phyloP scores from a whole-genome alignment of 1,140 invertebrate genomes.

The Oscheius sp. region DNA sequence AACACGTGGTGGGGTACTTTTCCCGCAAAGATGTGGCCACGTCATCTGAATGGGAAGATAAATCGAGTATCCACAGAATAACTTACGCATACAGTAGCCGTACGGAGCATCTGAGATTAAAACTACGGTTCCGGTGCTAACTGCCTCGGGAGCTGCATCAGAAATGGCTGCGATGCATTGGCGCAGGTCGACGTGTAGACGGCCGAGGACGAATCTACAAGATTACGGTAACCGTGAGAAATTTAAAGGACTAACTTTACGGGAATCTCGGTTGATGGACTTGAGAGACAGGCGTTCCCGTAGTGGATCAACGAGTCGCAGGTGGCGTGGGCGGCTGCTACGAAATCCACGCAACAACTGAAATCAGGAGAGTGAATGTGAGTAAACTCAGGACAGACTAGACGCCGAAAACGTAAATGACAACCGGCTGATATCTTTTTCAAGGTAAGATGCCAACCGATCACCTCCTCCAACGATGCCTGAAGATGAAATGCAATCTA shows the following conservation, averaged over 20 bases:
- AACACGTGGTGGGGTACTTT: no score
- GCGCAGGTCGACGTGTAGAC: not conserved
- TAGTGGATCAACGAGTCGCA: constrained; percentile 32
- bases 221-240: not conserved
- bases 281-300: constrained; percentile 32
- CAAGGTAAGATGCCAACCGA: not conserved
- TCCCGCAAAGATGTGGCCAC: no score
- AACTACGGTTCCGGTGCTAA: not conserved
- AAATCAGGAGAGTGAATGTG: not conserved
- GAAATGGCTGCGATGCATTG: not conserved
- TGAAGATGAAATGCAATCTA: not conserved
- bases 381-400: no score
- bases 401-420: no score
- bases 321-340: constrained; percentile 28
- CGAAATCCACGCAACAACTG: constrained; percentile 37
- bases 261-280: constrained; percentile 6
- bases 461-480: not conserved
- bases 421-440: no score
- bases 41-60: no score
- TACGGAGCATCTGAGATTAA: not conserved
- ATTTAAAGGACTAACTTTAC: not conserved
- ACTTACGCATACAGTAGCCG: not conserved
- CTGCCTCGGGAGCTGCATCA: not conserved
- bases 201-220: not conserved
- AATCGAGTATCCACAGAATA: no score